Evolutionary conservation across 1,140 invertebrate genomes (phyloP).

Genomic region (Brachionus koreanus): DNA sequence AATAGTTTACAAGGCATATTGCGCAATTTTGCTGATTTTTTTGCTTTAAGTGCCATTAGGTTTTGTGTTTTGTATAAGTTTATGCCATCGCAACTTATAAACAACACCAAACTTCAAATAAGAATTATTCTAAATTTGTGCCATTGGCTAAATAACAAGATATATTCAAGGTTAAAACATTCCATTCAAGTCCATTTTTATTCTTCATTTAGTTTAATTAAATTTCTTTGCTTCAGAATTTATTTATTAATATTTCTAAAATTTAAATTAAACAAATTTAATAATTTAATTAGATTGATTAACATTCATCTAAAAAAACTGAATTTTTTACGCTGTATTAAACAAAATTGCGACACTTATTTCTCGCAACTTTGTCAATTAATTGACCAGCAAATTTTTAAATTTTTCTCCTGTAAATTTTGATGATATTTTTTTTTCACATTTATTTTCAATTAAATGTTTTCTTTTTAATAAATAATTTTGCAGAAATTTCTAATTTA

Average conservation of each 20-base stretch:
- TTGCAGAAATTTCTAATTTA: no score
- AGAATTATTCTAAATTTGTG: conserved; percentile 25
- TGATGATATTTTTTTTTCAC: no score
- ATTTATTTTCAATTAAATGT: no score
- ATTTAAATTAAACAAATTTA: neutral
- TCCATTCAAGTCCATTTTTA: conserved; percentile 4
- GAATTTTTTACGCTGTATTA: conserved; percentile 14
- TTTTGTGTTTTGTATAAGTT: conserved; percentile 18
- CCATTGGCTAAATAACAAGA: conserved; percentile 32
- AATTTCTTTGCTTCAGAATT: conserved; percentile 20
- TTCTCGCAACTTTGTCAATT: neutral
- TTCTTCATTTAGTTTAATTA: conserved; percentile 19
- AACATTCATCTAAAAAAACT: conserved; percentile 9
- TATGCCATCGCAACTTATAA: conserved; percentile 9
- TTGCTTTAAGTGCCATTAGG: conserved; percentile 2
- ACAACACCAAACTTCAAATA: conserved; percentile 25
- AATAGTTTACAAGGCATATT: conserved; percentile 42
- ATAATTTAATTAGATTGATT: neutral
- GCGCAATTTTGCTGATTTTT: conserved; percentile 36
- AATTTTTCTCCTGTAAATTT: conserved; percentile 31
- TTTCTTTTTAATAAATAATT: no score
- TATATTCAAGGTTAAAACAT: neutral
- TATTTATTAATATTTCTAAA: conserved; percentile 2
- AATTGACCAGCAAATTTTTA: conserved; percentile 1
- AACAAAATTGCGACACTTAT: neutral